Evolutionary conservation across 2,797 vertebrate species (phyloP).

Genomic region (Lateolabrax maculatus): DNA sequence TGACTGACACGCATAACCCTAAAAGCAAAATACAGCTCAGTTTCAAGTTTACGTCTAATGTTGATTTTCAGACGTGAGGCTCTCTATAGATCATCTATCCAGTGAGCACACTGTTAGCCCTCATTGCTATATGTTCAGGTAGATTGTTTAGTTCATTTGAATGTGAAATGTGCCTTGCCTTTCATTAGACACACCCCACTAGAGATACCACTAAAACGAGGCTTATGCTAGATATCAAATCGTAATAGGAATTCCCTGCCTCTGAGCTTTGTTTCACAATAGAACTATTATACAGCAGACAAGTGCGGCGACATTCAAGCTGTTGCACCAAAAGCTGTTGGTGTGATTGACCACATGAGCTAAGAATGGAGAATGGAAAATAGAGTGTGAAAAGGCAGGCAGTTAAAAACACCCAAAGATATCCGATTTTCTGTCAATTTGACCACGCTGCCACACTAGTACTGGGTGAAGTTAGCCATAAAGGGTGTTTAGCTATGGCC

Average conservation of each 20-base stretch:
- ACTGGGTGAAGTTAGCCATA: background rate
- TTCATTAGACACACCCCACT: background rate
- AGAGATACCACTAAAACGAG: background rate
- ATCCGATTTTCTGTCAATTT: background rate
- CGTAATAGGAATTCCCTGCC: background rate
- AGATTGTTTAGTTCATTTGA: background rate
- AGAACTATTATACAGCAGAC: background rate
- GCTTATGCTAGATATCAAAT: no score
- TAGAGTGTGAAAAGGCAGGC: background rate
- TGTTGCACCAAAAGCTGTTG: background rate
- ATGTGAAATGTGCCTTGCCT: background rate
- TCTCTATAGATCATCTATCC: background rate
- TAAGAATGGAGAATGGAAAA: background rate
- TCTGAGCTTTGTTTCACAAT: constrained; percentile 17
- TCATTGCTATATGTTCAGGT: background rate
- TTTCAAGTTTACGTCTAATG: constrained; percentile 20
- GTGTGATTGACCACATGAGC: background rate
- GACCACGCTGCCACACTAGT: background rate
- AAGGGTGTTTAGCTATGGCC: background rate
- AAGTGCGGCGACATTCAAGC: background rate
- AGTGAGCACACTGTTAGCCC: background rate
- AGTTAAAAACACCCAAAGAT: background rate
- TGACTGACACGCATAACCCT: constrained; percentile 52
- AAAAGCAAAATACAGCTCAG: constrained; percentile 28
- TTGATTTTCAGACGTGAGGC: background rate